phyloP scores from a whole-genome alignment of 2,888 invertebrate species.

The Mactromeris polynyma region DNA sequence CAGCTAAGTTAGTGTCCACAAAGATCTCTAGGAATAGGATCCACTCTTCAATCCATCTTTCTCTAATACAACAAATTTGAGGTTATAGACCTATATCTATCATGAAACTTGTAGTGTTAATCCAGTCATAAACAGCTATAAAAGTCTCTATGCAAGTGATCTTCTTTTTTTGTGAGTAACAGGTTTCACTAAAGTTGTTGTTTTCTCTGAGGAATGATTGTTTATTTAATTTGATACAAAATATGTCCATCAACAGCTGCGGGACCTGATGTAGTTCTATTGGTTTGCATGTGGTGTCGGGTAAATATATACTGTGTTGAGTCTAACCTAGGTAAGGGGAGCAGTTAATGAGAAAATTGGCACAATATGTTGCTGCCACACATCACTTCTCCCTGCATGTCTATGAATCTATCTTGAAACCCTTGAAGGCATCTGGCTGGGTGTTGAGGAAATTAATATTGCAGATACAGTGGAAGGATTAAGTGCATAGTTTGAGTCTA shows the following conservation, averaged over 20 bases:
- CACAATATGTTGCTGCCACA: constrained; percentile 23
- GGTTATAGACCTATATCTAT: background rate
- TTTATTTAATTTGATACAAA: background rate
- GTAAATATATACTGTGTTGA: background rate
- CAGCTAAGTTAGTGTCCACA: too few species aligned
- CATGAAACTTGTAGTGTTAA: background rate
- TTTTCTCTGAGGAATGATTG: background rate
- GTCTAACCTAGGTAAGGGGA: constrained; percentile 3
- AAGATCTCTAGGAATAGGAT: too few species aligned
- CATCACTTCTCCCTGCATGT: constrained; percentile 15
- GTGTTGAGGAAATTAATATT: background rate
- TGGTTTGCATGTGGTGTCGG: background rate
- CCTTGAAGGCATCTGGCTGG: constrained; percentile 7
- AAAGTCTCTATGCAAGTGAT: background rate
- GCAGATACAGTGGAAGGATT: background rate
- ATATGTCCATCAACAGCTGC: background rate
- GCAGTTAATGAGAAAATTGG: constrained; percentile 27
- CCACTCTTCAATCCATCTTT: too few species aligned
- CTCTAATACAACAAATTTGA: too few species aligned
- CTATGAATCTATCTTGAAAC: background rate
- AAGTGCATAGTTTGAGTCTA: background rate
- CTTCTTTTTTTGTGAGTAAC: background rate
- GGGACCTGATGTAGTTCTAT: background rate
- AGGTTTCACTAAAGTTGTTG: background rate
- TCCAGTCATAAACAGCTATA: background rate